phyloP scores from a whole-genome alignment of 2,888 invertebrate genomes.

The Archips xylosteana region DNA sequence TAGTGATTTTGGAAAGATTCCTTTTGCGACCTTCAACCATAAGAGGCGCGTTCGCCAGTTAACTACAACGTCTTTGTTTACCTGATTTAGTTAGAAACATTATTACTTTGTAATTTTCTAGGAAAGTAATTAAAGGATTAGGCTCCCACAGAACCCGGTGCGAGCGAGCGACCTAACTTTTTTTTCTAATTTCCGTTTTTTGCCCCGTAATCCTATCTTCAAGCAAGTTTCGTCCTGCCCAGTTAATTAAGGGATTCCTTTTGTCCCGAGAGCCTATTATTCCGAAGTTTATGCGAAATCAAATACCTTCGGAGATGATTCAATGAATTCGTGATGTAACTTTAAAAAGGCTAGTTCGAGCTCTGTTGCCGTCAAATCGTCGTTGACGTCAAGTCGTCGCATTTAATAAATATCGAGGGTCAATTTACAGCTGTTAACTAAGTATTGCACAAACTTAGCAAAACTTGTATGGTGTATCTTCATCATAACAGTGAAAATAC shows the following conservation, averaged over 20 bases:
- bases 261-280: conserved; percentile 33
- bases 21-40: no score
- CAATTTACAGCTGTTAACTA: no score
- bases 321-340: conserved; percentile 21
- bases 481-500: no score
- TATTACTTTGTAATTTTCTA: conserved; percentile 1
- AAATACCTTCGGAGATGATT: conserved; percentile 31
- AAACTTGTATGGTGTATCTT: no score
- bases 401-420: no score
- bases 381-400: no score
- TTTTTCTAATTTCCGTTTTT: conserved; percentile 39
- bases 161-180: background rate
- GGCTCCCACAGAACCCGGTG: conserved; percentile 18
- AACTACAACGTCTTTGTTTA: background rate
- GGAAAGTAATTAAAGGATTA: conserved; percentile 24
- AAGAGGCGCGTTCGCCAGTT: background rate
- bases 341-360: conserved; percentile 7
- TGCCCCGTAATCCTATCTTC: conserved; percentile 44
- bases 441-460: no score
- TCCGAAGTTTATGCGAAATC: conserved; percentile 21
- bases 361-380: no score
- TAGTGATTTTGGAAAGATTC: no score
- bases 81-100: background rate
- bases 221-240: conserved; percentile 37
- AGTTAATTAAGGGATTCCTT: conserved; percentile 42